Conservation (phyloP, 2,797 vertebrate genomes). For the Neoniphon sammara region DNA sequence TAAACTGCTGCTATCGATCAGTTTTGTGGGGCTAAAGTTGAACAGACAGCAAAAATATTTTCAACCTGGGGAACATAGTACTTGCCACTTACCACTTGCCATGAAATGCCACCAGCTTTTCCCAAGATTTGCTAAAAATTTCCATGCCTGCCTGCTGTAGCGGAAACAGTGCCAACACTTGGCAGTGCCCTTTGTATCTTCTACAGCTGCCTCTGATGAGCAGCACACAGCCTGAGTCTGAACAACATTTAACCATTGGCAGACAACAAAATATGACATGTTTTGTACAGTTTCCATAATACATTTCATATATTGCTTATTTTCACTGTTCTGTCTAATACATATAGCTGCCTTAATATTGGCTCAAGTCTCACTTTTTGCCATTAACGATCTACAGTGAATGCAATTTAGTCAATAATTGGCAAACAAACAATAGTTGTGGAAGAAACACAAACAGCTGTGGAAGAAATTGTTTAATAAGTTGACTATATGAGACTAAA, state of each 20-base stretch:
- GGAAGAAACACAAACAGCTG: neutral
- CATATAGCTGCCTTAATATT: neutral
- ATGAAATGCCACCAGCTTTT: neutral
- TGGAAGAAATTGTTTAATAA: neutral
- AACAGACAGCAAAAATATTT: too few relatives aligned
- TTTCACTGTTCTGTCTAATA: neutral
- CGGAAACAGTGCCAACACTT: neutral
- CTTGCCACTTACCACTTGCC: neutral
- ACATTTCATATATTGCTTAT: too few relatives aligned
- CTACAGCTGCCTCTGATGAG: too few relatives aligned
- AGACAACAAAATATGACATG: neutral
- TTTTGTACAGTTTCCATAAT: neutral
- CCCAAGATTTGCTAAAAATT: neutral
- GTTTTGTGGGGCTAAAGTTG: too few relatives aligned
- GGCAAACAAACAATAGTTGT: neutral
- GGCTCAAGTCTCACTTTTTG: neutral
- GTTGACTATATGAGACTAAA: conserved; percentile 2
- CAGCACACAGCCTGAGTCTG: too few relatives aligned
- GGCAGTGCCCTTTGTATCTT: too few relatives aligned
- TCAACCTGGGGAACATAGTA: too few relatives aligned
- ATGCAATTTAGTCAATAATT: neutral
- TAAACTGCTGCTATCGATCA: too few relatives aligned
- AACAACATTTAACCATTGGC: too few relatives aligned
- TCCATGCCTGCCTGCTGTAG: neutral
- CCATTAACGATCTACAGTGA: too few relatives aligned